Conservation (phyloP, 2,888 invertebrate species). For the Hirtodrosophila alboralis region DNA sequence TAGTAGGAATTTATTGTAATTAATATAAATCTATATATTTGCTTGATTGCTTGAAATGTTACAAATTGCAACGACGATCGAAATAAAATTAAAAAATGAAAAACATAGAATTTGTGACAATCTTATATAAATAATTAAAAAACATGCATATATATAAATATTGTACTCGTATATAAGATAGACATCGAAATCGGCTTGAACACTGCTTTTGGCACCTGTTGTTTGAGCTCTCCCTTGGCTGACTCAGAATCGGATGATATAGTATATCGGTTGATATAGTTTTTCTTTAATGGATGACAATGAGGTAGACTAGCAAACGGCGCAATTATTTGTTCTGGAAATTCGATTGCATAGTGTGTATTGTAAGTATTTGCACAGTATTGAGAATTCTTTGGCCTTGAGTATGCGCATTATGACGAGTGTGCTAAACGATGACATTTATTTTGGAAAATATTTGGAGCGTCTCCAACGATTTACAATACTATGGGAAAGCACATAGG, state of each 20-base stretch:
- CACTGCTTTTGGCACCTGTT: slow-evolving; percentile 55
- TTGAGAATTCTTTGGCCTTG: slow-evolving; percentile 79
- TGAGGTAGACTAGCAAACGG: slow-evolving; percentile 71
- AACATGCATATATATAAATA: slow-evolving; percentile 47
- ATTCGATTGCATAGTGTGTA: slow-evolving; percentile 51
- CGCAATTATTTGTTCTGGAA: slow-evolving; percentile 53
- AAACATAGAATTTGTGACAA: slow-evolving; percentile 32
- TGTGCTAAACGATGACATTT: slow-evolving; percentile 37
- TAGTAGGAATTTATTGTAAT: slow-evolving; percentile 46
- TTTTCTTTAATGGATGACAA: slow-evolving; percentile 37
- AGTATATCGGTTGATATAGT: slow-evolving; percentile 3
- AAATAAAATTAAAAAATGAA: slow-evolving; percentile 1
- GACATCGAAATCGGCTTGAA: slow-evolving; percentile 55
- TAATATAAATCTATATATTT: slow-evolving; percentile 38
- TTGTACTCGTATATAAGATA: slow-evolving; percentile 20
- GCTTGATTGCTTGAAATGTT: slow-evolving; percentile 48
- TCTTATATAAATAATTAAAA: slow-evolving; percentile 47
- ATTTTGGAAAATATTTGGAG: slow-evolving; percentile 81
- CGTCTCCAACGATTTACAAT: slow-evolving; percentile 82
- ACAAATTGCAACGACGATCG: slow-evolving; percentile 26
- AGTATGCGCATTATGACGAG: slow-evolving; percentile 48
- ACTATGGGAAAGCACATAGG: slow-evolving; percentile 79
- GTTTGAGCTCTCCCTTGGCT: slow-evolving; percentile 35
- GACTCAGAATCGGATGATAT: slow-evolving; percentile 18
- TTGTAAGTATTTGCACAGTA: slow-evolving; percentile 49